Conservation (phyloP, 2,888 invertebrate species). For the Notocelia uddmanniana region DNA sequence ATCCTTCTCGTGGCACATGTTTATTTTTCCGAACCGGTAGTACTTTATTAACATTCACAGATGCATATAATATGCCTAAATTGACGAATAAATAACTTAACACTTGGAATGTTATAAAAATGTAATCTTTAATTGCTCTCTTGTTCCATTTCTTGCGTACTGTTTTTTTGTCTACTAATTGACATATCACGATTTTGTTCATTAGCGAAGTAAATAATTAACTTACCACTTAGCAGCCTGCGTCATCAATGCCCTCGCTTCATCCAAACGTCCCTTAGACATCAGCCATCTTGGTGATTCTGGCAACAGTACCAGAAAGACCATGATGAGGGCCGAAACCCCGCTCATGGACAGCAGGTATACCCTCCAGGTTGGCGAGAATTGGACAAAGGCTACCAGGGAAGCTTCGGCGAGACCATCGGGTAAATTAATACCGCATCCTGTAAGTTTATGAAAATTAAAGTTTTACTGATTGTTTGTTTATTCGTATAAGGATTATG, state of each 20-base stretch:
- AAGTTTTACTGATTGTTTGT: neutral
- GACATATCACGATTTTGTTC: too few species aligned
- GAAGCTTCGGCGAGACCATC: slow-evolving; percentile 58
- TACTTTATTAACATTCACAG: too few species aligned
- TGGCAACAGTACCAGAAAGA: slow-evolving; percentile 59
- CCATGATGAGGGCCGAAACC: slow-evolving; percentile 54
- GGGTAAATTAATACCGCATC: slow-evolving; percentile 54
- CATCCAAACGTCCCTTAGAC: slow-evolving; percentile 57
- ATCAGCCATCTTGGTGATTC: slow-evolving; percentile 73
- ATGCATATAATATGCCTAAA: too few species aligned
- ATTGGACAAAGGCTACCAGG: slow-evolving; percentile 61
- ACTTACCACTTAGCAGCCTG: slow-evolving; percentile 66
- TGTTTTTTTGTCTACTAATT: too few species aligned
- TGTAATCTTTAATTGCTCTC: too few species aligned
- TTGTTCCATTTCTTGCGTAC: too few species aligned
- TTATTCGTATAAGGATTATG: too few species aligned
- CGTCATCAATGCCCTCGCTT: slow-evolving; percentile 59
- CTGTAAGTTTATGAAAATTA: slow-evolving; percentile 31
- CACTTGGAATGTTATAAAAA: too few species aligned
- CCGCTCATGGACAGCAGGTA: slow-evolving; percentile 57
- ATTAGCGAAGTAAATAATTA: neutral
- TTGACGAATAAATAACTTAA: too few species aligned
- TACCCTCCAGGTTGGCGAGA: slow-evolving; percentile 59
- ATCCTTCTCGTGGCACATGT: too few species aligned
- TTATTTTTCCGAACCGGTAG: too few species aligned